Evolutionary conservation across 2,113 vertebrate genomes (phyloP), one percentile per base, ranked within the genome.

Genomic region (Cariama cristata): DNA sequence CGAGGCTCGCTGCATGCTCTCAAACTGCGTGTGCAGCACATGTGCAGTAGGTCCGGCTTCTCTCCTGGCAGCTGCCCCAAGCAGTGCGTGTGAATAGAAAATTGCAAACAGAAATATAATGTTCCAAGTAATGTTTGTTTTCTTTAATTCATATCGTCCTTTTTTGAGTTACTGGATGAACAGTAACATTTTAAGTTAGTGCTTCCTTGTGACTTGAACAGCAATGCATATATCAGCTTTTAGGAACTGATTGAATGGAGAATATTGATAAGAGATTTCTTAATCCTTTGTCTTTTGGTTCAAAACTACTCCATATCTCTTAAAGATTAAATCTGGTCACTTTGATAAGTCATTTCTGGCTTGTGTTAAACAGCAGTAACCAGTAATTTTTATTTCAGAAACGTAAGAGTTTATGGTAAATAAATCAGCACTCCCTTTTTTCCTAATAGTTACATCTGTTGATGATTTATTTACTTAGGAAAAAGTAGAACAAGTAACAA

Each of bases 401-500:
- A 83, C 47, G 23, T 14, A 50, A 63, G 69, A 45, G 42, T 90
- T 62, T 60, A 3, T 86, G 82, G 90, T 90, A 90, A 77, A 66
- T 66, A 83, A 53, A 13, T 68, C 85, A 68, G 50, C 58, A 30
- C 79, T 91, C 59, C 82, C 45, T 71, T 83, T 73, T 49, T 4
- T 24, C 72, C 18, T 67, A 52, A 42, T 55, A 88, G 38, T 44
- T 66, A 59, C n/a, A 86, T 94, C 44, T 92, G 86, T 42, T 77
- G 72, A 44, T 73, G 85, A 59, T 92, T 96, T 93, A 88, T 95
- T 95, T 93, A 79, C 27, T 35, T 71, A 63, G 75, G 58, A 59
- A 84, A 50, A 96, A 63, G 60, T 82, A 52, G 32, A 63, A 11
- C 47, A 56, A 53, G 59, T 77, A 67, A 50, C 8, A 12, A 77